Percentiles rank a stretch among this genome's conserved stretches.
phyloP scores from a whole-genome alignment of 2,888 invertebrate species.

The Nowickia ferox region DNA sequence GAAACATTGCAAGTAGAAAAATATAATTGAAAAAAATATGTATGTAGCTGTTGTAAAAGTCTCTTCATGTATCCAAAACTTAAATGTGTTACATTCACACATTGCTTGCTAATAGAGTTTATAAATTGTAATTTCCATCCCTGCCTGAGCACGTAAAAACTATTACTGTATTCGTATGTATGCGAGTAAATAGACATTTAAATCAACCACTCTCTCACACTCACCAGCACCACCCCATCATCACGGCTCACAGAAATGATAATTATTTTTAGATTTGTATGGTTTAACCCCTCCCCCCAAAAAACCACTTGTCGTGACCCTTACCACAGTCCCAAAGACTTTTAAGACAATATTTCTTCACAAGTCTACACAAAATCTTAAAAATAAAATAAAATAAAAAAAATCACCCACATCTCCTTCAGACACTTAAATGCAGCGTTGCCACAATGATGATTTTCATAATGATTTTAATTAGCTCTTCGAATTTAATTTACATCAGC shows the following conservation, averaged over 20 bases:
- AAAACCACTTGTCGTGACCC: conserved; percentile 31
- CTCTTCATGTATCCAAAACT: neutral
- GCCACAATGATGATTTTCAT: conserved; percentile 4
- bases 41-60: neutral
- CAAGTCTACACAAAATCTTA: conserved; percentile 21
- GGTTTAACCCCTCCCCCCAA: conserved; percentile 10
- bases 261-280: conserved; percentile 62
- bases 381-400: conserved; percentile 1
- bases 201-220: conserved; percentile 10
- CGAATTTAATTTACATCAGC: no score
- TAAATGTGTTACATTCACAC: conserved; percentile 1
- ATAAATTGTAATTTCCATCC: neutral
- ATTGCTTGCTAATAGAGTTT: neutral
- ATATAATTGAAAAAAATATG: neutral
- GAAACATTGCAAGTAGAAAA: conserved; percentile 4
- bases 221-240: conserved; percentile 34
- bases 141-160: neutral
- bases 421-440: conserved; percentile 21
- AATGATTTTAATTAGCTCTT: no score
- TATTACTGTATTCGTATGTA: conserved; percentile 1
- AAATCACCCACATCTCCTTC: conserved; percentile 19
- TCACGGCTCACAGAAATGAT: conserved; percentile 57
- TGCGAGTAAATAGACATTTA: conserved; percentile 33
- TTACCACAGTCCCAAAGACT: conserved; percentile 24
- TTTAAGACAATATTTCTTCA: conserved; percentile 34